phyloP scores from a whole-genome alignment of 1,140 invertebrate species.

The Coptotermes formosanus region DNA sequence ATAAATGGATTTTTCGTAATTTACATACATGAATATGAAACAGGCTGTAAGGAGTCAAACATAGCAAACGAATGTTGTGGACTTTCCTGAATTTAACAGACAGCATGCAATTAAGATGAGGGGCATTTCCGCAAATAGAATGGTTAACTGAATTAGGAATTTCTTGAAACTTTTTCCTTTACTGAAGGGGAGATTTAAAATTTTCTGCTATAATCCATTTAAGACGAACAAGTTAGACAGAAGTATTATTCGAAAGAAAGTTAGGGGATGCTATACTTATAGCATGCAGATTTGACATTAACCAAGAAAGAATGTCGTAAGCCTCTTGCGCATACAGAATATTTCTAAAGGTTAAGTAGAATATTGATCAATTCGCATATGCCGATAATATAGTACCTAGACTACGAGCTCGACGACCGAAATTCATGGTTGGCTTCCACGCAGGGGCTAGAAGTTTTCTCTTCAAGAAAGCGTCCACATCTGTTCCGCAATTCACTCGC shows the following conservation, averaged over 20 bases:
- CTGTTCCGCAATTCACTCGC: too few relatives aligned
- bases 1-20: neutral
- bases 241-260: neutral
- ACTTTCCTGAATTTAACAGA: neutral
- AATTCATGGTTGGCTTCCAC: too few relatives aligned
- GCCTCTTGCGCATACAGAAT: too few relatives aligned
- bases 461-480: too few relatives aligned
- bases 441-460: too few relatives aligned
- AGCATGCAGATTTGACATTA: too few relatives aligned
- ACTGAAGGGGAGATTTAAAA: neutral
- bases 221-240: neutral
- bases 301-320: too few relatives aligned
- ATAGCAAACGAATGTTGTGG: neutral
- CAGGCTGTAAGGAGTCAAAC: neutral
- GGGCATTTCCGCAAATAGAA: neutral
- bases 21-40: slow-evolving; percentile 3
- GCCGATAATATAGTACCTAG: too few relatives aligned
- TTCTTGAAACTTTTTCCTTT: neutral
- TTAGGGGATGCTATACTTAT: too few relatives aligned
- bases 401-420: too few relatives aligned
- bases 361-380: too few relatives aligned
- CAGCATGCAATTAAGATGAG: neutral
- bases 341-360: too few relatives aligned
- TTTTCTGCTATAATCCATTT: neutral
- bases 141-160: neutral